phyloP scores from a whole-genome alignment of 2,888 invertebrate genomes.

The Macropis europaea region DNA sequence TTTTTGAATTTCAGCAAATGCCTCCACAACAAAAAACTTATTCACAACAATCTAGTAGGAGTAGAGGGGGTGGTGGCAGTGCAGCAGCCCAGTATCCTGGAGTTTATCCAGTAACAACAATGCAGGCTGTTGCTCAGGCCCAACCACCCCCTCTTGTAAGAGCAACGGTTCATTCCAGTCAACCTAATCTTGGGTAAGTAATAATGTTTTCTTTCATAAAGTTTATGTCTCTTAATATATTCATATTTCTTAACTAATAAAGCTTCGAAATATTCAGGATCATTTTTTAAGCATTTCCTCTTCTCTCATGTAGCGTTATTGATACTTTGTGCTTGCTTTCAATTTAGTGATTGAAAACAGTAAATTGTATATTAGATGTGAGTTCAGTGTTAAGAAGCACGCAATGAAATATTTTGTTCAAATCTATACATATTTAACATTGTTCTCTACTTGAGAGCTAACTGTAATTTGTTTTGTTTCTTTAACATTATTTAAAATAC shows the following conservation, averaged over 20 bases:
- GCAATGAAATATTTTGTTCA: constrained; percentile 7
- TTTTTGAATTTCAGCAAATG: constrained; percentile 62
- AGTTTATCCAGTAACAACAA: constrained; percentile 76
- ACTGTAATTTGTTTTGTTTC: not conserved
- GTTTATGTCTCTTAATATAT: constrained; percentile 4
- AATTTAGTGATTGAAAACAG: constrained; percentile 39
- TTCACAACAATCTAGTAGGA: constrained; percentile 71
- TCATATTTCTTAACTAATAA: constrained; percentile 14
- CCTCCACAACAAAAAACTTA: constrained; percentile 70
- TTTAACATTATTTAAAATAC: not conserved
- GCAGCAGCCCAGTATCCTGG: constrained; percentile 72
- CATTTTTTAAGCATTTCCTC: constrained; percentile 26
- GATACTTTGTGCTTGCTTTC: constrained; percentile 43
- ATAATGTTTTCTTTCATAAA: constrained; percentile 35
- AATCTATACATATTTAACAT: constrained; percentile 3
- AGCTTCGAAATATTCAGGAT: constrained; percentile 32
- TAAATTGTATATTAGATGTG: constrained; percentile 40
- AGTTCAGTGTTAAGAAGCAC: constrained; percentile 28
- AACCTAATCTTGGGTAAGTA: constrained; percentile 79
- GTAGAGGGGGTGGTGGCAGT: constrained; percentile 73
- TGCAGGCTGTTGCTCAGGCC: constrained; percentile 76
- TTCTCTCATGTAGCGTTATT: constrained; percentile 24
- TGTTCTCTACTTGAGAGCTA: not conserved
- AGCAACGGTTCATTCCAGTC: constrained; percentile 79
- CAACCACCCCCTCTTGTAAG: constrained; percentile 82